Base-by-base conservation (phyloP, 2,888 invertebrate species). In the Euplexia lucipara region DNA sequence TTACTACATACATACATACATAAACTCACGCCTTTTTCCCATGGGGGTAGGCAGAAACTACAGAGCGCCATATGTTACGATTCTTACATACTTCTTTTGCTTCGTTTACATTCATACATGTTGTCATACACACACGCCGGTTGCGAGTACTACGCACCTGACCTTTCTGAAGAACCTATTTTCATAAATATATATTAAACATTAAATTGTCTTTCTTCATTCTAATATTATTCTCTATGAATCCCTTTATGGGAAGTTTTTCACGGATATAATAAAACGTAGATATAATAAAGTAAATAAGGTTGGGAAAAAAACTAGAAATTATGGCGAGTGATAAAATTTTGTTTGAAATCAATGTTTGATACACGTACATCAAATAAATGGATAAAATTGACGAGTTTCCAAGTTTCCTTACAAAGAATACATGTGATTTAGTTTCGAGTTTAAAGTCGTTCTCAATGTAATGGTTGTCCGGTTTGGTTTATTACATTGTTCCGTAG, bases 381-480 rank as follows among this genome's bases (percentile, higher is more conserved):
- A 57, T 44, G 1, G 5, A 37, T 44, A n/a, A 32, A 67, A 57
- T 57, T 57, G 30, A 39, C 18, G 20, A 53, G 16, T 53, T 64
- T 7, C 4, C 6, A 41, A 16, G 20, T 64, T 45, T 35, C 20
- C 35, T 41, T 12, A 48, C 7, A 10, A 54, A 32, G 18, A 64
- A 53, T 44, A 45, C n/a, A 9, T 47, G 8, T 49, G 18, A 37
- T 8, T 18, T 12, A 44, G n/a, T 67, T 66, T 30, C 54, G 14
- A 53, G 45, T 65, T 47, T 39, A 6, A 18, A 65, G 10, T 53
- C 22, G 26, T 34, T 62, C 26, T 34, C 9, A 47, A 4, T 54
- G 20, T 65, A 47, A 65, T 53, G 2, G 54, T 65, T 68, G 49
- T 58, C 14, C 14, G 4, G 10, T 14, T n/a, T 6, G n/a, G 34